Percentiles rank a stretch among this genome's conserved stretches.
Conservation (phyloP, 1,140 invertebrate species). For the Sarcophaga peregrina region DNA sequence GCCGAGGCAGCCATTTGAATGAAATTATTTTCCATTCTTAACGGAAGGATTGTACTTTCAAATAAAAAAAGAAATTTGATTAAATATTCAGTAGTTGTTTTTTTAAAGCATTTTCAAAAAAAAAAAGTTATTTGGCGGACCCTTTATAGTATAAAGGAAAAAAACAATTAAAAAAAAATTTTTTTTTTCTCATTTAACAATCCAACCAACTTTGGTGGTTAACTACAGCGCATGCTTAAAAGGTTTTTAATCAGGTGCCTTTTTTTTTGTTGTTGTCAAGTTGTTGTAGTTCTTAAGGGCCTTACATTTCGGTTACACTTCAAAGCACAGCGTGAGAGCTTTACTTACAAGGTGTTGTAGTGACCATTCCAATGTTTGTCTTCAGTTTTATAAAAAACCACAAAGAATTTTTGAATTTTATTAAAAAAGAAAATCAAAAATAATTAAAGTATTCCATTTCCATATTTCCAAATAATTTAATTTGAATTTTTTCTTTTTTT, state of each 20-base stretch:
- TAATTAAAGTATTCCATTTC: not conserved
- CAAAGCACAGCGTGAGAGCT: conserved; percentile 30
- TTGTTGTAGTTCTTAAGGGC: not conserved
- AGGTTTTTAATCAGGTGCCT: conserved; percentile 36
- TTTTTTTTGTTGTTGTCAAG: not conserved
- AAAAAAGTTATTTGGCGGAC: too few relatives aligned
- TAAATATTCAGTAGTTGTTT: too few relatives aligned
- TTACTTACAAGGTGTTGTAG: not conserved
- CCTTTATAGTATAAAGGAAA: too few relatives aligned
- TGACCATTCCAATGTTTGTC: not conserved
- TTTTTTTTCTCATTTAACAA: not conserved
- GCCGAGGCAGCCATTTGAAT: too few relatives aligned
- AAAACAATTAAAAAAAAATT: not conserved
- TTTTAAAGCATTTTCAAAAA: too few relatives aligned
- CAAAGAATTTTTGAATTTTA: too few relatives aligned
- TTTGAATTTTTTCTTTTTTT: conserved; percentile 21
- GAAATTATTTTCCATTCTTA: too few relatives aligned
- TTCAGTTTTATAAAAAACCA: too few relatives aligned
- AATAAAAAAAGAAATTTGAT: too few relatives aligned
- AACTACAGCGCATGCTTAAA: conserved; percentile 29
- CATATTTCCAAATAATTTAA: not conserved
- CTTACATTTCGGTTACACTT: not conserved
- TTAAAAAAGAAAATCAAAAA: too few relatives aligned
- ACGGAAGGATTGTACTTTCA: too few relatives aligned
- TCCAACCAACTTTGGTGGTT: conserved; percentile 13